Evolutionary conservation across 2,888 invertebrate genomes (phyloP), one percentile per base, ranked within the genome.

Genomic region (Meganola albula): DNA sequence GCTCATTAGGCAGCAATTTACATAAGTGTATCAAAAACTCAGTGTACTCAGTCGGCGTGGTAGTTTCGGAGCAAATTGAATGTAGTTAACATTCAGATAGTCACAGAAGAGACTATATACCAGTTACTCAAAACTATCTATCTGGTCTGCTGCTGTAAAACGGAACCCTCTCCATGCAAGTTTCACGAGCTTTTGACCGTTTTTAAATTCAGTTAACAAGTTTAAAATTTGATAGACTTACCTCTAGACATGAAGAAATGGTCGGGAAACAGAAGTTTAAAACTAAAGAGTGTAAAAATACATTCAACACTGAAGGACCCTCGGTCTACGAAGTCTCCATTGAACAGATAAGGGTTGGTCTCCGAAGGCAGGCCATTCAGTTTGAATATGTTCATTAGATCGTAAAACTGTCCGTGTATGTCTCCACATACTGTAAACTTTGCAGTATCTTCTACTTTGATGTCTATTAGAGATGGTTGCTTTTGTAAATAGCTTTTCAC

Each of bases 301-400:
- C 99, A 99, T 85, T 99, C 99, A 14, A 99, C 98, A 18, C 98
- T 98, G 77, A 99, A 99, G 0, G 99, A 98, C 8, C 99, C 99
- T 80, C 99, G 88, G 79, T 99, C 99, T 10, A 99, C 99, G 77
- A 99, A 99, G 85, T 99, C 99, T 39, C 99, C 99, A 76, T 99
- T 99, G 79, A 99, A 99, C 52, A 99, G 86, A 84, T 98, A 99
- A 31, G 99, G 99, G 87, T 99, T 99, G 13, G 90, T 91, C 69
- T 93, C 91, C 1, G 97, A 97, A 4, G 99, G 99, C 40, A 96
- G 83, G n/a, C 98, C 99, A 71, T 99, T 99, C 47, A 98, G 88
- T 58, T 96, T 89, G 80, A 99, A 99, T 62, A 99, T 97, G 78
- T 99, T 98, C 90, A 98, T 91, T 40, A 99, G 88, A 84, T 99